Conservation (phyloP, 1,140 invertebrate species). For the Oryzaephilus surinamensis region DNA sequence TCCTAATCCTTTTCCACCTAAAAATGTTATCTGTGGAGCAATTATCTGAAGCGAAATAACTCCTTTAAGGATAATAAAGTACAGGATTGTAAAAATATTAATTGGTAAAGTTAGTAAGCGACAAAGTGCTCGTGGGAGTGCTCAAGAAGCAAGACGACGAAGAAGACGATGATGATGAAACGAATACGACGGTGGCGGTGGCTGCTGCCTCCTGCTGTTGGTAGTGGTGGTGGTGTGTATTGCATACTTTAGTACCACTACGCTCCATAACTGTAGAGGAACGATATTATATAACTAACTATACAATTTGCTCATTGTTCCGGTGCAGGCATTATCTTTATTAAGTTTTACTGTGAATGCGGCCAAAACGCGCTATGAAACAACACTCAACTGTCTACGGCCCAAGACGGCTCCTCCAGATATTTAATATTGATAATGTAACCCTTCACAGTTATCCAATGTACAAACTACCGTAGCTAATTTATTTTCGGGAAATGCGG, state of each 20-base stretch:
- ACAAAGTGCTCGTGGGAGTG: conserved; percentile 26
- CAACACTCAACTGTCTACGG: conserved; percentile 26
- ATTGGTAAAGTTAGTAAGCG: conserved; percentile 31
- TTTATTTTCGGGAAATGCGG: conserved; percentile 28
- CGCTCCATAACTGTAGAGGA: no score
- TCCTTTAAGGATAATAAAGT: conserved; percentile 11
- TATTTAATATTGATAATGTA: conserved; percentile 34
- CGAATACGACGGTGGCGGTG: conserved; percentile 2
- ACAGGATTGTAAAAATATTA: conserved; percentile 32
- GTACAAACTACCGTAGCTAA: conserved; percentile 21
- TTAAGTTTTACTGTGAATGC: conserved; percentile 30
- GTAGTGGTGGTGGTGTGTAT: no score
- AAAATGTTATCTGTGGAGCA: conserved; percentile 21
- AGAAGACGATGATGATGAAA: conserved; percentile 8
- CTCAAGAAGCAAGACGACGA: conserved; percentile 20
- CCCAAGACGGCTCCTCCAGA: conserved; percentile 27
- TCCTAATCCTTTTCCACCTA: no score
- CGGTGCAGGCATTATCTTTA: conserved; percentile 31
- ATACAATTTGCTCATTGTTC: conserved; percentile 34
- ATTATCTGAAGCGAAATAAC: conserved; percentile 17
- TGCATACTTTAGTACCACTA: no score
- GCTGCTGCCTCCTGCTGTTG: conserved; percentile 1
- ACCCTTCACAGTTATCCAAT: conserved; percentile 28
- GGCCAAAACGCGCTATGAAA: conserved; percentile 20
- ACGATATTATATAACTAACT: conserved; percentile 23